Conservation (phyloP, 2,113 vertebrate species). For the Sorex fumeus region DNA sequence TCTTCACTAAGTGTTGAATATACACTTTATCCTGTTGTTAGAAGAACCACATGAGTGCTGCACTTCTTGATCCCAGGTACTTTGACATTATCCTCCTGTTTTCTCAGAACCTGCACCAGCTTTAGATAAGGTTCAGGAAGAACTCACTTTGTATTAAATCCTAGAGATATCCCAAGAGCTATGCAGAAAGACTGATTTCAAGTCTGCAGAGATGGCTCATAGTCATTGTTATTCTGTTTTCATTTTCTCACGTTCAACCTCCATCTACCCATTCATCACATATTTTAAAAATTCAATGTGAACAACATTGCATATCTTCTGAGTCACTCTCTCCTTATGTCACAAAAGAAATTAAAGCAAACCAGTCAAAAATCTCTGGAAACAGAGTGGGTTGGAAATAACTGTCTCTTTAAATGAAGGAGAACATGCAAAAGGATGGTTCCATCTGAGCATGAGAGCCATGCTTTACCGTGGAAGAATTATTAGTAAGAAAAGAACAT, state of each 20-base stretch:
- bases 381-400: conserved; percentile 65
- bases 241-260: conserved; percentile 1
- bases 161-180: background rate
- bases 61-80: background rate
- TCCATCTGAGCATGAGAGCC: conserved; percentile 61
- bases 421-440: conserved; percentile 70
- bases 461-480: conserved; percentile 75
- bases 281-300: conserved; percentile 30
- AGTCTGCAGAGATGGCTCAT: background rate
- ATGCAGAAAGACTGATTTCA: background rate
- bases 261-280: conserved; percentile 40
- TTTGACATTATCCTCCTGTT: background rate
- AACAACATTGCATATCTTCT: conserved; percentile 31
- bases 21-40: accelerated
- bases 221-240: conserved; percentile 9
- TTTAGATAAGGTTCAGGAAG: background rate
- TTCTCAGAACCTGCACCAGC: background rate
- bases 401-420: conserved; percentile 80
- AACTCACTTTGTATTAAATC: background rate
- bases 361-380: conserved; percentile 46
- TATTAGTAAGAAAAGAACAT: conserved; percentile 78
- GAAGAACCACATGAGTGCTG: background rate
- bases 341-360: conserved; percentile 68
- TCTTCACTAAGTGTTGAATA: too few species aligned
- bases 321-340: conserved; percentile 50